Percentiles rank a stretch among this genome's conserved stretches.
Evolutionary conservation across 2,113 vertebrate species (phyloP).

Genomic region (Phaethornis superciliosus): DNA sequence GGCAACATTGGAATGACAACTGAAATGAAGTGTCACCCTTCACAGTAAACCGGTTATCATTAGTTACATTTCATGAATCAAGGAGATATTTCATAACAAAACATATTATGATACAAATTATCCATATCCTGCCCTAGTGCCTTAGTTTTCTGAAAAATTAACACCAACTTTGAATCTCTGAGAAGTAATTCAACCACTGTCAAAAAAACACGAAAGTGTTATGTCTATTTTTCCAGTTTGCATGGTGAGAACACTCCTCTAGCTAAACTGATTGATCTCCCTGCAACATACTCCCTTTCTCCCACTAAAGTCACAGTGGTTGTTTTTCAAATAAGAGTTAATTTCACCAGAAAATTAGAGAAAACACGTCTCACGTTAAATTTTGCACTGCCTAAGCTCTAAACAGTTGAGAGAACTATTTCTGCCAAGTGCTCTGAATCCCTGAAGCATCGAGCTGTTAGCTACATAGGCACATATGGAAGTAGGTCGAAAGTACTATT

Average conservation of each 20-base stretch:
- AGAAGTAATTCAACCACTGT: not conserved
- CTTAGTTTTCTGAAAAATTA: not conserved
- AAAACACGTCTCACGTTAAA: not conserved
- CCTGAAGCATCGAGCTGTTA: not conserved
- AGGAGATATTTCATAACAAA: not conserved
- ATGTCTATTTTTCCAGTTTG: not conserved
- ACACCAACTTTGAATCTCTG: not conserved
- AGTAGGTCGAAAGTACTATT: not conserved
- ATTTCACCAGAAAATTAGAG: constrained; percentile 32
- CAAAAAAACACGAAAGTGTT: not conserved
- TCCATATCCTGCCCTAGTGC: not conserved
- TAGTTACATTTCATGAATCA: not conserved
- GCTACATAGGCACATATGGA: not conserved
- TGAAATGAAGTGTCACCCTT: fast-evolving
- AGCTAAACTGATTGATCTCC: not conserved
- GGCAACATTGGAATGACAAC: fast-evolving
- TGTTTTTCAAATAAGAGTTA: not conserved
- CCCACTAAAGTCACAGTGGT: not conserved
- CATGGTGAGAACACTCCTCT: not conserved
- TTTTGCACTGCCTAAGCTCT: not conserved
- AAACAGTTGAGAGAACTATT: not conserved
- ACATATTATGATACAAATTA: not conserved
- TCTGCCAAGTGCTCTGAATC: constrained; percentile 5
- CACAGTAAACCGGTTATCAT: not conserved
- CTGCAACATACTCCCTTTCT: not conserved